phyloP scores from a whole-genome alignment of 1,140 invertebrate species.

The Arion vulgaris region DNA sequence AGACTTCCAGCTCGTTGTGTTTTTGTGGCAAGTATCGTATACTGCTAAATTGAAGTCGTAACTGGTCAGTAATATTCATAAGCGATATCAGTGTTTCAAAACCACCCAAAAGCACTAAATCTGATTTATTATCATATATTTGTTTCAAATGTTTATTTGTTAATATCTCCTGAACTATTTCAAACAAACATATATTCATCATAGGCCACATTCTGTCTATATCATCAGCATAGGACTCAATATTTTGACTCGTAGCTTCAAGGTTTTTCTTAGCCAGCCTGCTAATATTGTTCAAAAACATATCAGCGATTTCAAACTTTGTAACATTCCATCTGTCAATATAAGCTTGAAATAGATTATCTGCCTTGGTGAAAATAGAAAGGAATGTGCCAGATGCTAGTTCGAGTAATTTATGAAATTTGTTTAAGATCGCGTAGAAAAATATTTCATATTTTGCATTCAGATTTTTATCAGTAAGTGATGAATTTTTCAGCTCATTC shows the following conservation, averaged over 20 bases:
- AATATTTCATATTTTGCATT: neutral
- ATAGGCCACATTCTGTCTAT: neutral
- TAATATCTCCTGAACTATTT: neutral
- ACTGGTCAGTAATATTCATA: neutral
- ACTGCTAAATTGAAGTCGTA: neutral
- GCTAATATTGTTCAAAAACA: neutral
- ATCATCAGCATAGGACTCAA: neutral
- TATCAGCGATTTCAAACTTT: neutral
- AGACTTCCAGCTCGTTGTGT: neutral
- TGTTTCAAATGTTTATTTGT: neutral
- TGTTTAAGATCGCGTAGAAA: neutral
- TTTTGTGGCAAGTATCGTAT: neutral
- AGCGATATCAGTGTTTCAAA: neutral
- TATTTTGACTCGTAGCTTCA: neutral
- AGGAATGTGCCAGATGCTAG: neutral
- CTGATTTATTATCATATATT: neutral
- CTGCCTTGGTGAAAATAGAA: neutral
- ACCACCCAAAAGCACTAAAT: neutral
- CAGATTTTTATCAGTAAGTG: neutral
- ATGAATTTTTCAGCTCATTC: neutral
- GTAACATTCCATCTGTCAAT: neutral
- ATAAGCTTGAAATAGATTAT: neutral
- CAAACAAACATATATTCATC: neutral
- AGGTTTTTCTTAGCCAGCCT: neutral
- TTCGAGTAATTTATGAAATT: neutral